These are phyloP conservation scores for Oscheius sp. DNA, from an alignment of 1,140 invertebrate genomes.

Conservation along the genomic window DNA sequence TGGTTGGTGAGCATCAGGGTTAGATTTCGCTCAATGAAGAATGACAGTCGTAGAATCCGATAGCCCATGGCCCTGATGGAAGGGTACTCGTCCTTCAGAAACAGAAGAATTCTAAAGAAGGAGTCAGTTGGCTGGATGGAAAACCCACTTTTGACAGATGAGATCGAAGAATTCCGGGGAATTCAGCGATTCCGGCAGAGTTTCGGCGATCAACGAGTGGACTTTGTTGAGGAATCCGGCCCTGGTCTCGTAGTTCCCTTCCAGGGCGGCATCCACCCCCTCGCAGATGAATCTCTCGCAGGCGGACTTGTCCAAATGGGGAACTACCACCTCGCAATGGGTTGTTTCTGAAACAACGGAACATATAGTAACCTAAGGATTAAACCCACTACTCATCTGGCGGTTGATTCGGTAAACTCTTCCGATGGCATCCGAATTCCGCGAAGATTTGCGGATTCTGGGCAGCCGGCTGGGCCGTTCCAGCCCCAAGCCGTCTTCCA, in stretches of 20 bases:
- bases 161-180: constrained; percentile 7
- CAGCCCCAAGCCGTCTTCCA: too few relatives aligned
- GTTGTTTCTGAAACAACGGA: neutral
- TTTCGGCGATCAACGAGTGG: neutral
- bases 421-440: too few relatives aligned
- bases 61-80: constrained; percentile 31
- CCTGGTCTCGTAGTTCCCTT: neutral
- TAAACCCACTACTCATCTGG: too few relatives aligned
- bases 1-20: constrained; percentile 22
- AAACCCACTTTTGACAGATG: neutral
- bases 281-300: neutral
- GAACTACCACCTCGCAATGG: neutral
- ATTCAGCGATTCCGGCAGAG: constrained; percentile 1
- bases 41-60: constrained; percentile 23
- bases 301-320: neutral
- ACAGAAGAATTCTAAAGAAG: constrained; percentile 14
- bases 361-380: too few relatives aligned
- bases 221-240: neutral
- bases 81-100: constrained; percentile 21
- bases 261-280: neutral
- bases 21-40: constrained; percentile 32
- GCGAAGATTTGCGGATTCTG: too few relatives aligned
- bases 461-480: too few relatives aligned
- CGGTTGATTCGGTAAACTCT: too few relatives aligned
- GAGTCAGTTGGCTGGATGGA: neutral